A percentile compares a stretch with the other conserved stretches of the same genome.
phyloP scores from a whole-genome alignment of 1,140 invertebrate species.

The Drosophila virilis region DNA sequence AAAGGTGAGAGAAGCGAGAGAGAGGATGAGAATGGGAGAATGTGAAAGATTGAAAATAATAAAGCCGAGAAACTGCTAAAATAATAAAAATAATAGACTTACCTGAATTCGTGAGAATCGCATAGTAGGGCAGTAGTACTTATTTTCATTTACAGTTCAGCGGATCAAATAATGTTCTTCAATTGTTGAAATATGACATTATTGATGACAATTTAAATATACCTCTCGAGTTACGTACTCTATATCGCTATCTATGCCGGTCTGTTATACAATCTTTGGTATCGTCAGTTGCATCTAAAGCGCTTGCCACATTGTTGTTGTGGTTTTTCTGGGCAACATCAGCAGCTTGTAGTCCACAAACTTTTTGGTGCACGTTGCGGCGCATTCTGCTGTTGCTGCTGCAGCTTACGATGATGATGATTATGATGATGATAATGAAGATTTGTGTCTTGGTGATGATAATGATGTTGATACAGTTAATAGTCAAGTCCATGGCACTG shows the following conservation, averaged over 20 bases:
- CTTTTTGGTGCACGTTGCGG: constrained; percentile 46
- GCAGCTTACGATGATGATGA: constrained; percentile 1
- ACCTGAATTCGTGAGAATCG: not conserved
- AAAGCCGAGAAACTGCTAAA: too few relatives aligned
- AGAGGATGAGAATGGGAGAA: not conserved
- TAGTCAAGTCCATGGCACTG: constrained; percentile 31
- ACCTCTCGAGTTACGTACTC: not conserved
- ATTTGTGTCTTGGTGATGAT: not conserved
- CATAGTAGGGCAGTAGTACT: not conserved
- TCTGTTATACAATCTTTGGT: constrained; percentile 35
- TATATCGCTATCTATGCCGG: constrained; percentile 22
- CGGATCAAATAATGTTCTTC: too few relatives aligned
- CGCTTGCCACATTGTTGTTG: constrained; percentile 62
- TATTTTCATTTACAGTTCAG: too few relatives aligned
- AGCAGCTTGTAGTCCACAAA: constrained; percentile 37
- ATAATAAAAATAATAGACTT: too few relatives aligned
- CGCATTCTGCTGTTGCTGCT: constrained; percentile 15
- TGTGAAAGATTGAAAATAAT: too few relatives aligned
- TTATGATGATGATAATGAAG: constrained; percentile 3
- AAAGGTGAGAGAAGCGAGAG: not conserved
- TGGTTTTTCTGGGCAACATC: constrained; percentile 48
- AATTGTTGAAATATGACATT: not conserved
- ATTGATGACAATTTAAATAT: constrained; percentile 1
- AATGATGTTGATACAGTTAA: constrained; percentile 23
- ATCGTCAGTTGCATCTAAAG: constrained; percentile 52